These are phyloP conservation scores for Drosophila paranaensis DNA, from an alignment of 2,888 invertebrate species.

Conservation along the genomic window DNA sequence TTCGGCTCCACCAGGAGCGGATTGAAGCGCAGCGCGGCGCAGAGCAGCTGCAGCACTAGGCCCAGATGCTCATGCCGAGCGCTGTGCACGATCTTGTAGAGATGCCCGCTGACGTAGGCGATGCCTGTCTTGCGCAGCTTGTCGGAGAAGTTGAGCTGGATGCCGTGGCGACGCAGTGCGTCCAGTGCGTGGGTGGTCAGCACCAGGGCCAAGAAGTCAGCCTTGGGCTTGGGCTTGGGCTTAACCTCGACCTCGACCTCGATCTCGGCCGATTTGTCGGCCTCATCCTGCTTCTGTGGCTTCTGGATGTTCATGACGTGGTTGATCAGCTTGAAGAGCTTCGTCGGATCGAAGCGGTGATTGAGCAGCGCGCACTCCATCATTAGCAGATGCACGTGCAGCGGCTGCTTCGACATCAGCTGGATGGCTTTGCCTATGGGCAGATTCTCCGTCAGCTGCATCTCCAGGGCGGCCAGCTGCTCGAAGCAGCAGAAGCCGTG, in stretches of 20 bases:
- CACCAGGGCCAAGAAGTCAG: not conserved
- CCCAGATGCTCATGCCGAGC: conserved; percentile 55
- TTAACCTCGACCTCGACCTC: not conserved
- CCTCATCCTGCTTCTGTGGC: not conserved
- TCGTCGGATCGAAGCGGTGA: conserved; percentile 45
- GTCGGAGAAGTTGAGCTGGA: conserved; percentile 57
- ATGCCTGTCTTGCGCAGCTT: conserved; percentile 21
- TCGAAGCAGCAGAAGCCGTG: conserved; percentile 69
- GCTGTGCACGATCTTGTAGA: conserved; percentile 45
- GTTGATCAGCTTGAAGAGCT: conserved; percentile 31
- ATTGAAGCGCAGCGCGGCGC: conserved; percentile 80
- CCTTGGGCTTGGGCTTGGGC: not conserved
- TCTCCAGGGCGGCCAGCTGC: conserved; percentile 77
- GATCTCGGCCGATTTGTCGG: too few species aligned
- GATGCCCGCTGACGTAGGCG: conserved; percentile 47
- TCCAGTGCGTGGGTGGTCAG: conserved; percentile 65
- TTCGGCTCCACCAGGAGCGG: conserved; percentile 81
- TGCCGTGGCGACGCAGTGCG: conserved; percentile 78
- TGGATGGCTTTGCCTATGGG: accelerated
- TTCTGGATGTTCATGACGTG: conserved; percentile 21
- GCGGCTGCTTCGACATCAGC: conserved; percentile 49
- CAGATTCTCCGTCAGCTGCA: conserved; percentile 43
- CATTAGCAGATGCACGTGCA: conserved; percentile 67
- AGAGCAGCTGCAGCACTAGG: conserved; percentile 76
- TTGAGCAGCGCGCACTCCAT: conserved; percentile 76